Evolutionary conservation across 1,140 invertebrate species (phyloP), one percentile per base, ranked within the genome.

Genomic region (Samia ricini): DNA sequence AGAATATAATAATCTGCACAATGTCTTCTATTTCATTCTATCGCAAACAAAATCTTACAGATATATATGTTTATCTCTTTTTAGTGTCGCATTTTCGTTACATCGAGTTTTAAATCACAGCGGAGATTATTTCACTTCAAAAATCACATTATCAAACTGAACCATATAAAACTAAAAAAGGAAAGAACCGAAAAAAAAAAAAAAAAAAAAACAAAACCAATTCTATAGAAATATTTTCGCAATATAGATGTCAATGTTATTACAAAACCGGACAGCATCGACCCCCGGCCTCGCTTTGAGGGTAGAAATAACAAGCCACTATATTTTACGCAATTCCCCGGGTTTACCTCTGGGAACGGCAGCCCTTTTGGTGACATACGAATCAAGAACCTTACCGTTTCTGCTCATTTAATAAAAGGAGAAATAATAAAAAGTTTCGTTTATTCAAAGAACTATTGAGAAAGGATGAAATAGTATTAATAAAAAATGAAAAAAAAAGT

Each of bases 301-400:
- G 18, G 52, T 33, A 48, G 42, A 26, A 60, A 50, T 65, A 61
- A 65, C 63, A 61, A 57, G 58, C 52, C 56, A 54, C 36, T 56
- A 61, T 42, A 61, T 65, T 61, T 65, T 65, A 60, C 58, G 60
- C 51, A 58, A 65, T 65, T 61, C 52, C 52, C 54, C 36, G 18
- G 33, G 36, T 36, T 56, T 65, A 56, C 59, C 63, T 56, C 24
- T 36, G 54, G 58, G 58, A 24, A 42, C 29, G 55, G 55, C 21
- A 59, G 63, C 21, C 29, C 23, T 56, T 50, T 42, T 29, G 58
- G 23, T 23, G 36, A 65, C 42, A 51, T 61, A 65, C 20, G 19
- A 26, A n/a, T n/a, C n/a, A n/a, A n/a, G n/a, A 2, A 1, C 20
- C 15, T 51, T n/a, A 19, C 15, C 2, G 19, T 21, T 10, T 21